A percentile compares a stretch with the other conserved stretches of the same genome.
These are phyloP conservation scores for Coelinius sp. DNA, from an alignment of 2,888 invertebrate genomes.

Conservation along the genomic window DNA sequence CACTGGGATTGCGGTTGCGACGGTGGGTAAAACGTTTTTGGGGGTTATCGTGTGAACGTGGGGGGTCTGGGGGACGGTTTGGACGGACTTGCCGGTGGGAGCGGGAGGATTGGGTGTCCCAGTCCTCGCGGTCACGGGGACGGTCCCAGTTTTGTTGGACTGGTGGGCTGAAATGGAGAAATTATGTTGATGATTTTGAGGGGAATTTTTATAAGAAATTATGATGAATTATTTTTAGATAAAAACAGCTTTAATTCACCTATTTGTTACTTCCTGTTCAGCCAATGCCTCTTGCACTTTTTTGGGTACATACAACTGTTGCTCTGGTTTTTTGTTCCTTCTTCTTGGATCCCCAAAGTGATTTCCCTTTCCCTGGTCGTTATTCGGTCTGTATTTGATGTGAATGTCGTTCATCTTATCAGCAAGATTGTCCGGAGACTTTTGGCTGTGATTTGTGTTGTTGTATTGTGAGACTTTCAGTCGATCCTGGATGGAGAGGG, in stretches of 20 bases:
- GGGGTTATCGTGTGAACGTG: conserved; percentile 27
- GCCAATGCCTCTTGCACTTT: conserved; percentile 70
- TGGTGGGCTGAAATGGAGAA: conserved; percentile 23
- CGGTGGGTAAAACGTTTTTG: conserved; percentile 33
- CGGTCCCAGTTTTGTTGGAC: conserved; percentile 44
- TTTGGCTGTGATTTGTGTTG: conserved; percentile 52
- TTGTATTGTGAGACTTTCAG: conserved; percentile 58
- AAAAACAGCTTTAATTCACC: conserved; percentile 50
- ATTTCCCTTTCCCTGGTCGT: conserved; percentile 59
- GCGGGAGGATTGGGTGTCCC: conserved; percentile 64
- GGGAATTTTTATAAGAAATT: not conserved
- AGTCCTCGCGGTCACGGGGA: conserved; percentile 61
- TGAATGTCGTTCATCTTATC: conserved; percentile 36
- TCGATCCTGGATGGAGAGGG: conserved; percentile 62
- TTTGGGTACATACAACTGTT: conserved; percentile 73
- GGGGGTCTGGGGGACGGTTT: conserved; percentile 47
- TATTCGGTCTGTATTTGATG: conserved; percentile 37
- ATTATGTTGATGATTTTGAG: not conserved
- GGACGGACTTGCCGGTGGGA: conserved; percentile 59
- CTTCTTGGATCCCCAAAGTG: conserved; percentile 57
- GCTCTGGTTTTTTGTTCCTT: conserved; percentile 74
- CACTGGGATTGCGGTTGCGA: conserved; percentile 58
- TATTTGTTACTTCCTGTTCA: conserved; percentile 65
- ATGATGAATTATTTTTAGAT: conserved; percentile 1
- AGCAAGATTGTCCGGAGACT: not conserved